These are phyloP conservation scores for Siniperca knerii DNA, from an alignment of 2,113 vertebrate genomes.

Conservation along the genomic window DNA sequence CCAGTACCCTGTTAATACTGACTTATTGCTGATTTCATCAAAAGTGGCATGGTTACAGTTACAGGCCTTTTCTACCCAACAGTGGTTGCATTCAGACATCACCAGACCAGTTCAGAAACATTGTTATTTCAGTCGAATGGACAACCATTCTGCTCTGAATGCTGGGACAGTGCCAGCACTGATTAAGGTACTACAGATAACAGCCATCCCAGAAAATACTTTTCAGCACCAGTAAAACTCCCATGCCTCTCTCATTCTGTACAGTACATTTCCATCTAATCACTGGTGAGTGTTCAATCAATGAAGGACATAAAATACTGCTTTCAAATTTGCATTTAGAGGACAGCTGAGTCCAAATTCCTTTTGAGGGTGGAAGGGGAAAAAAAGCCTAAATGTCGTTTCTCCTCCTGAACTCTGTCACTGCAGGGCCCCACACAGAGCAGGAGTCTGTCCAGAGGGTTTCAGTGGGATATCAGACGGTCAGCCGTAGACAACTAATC, in stretches of 20 bases:
- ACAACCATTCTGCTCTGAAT: not conserved
- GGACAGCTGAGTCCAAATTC: no score
- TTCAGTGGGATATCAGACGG: no score
- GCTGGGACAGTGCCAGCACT: not conserved
- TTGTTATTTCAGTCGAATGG: not conserved
- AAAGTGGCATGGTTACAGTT: no score
- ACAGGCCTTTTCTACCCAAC: no score
- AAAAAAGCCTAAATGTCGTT: not conserved
- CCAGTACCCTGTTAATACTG: no score
- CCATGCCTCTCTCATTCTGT: not conserved
- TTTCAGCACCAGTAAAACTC: not conserved
- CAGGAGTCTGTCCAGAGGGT: not conserved
- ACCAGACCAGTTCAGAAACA: not conserved
- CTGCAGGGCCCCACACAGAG: not conserved
- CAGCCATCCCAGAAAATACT: not conserved
- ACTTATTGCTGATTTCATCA: no score
- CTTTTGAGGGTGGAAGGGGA: no score
- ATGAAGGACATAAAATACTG: no score
- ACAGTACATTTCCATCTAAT: not conserved
- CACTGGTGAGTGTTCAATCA: not conserved
- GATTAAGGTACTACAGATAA: not conserved
- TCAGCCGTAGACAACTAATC: no score
- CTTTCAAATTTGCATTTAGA: not conserved
- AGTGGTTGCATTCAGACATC: not conserved
- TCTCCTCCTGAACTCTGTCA: conserved; percentile 1